A percentile compares a stretch with the other conserved stretches of the same genome.
These are phyloP conservation scores for Hycleus phaleratus DNA, from an alignment of 1,140 invertebrate species.

Conservation along the genomic window DNA sequence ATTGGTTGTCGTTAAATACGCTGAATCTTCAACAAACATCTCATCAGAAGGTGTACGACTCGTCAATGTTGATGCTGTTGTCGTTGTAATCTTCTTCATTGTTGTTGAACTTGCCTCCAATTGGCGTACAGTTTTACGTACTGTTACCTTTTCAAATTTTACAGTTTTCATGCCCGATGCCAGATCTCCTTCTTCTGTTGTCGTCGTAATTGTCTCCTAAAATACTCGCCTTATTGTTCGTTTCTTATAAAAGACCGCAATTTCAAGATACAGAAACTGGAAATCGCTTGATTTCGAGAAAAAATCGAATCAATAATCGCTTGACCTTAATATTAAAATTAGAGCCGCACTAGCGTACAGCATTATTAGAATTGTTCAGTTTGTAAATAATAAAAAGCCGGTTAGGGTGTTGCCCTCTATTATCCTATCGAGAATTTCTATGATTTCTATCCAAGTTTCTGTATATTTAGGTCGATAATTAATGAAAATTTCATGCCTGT, in stretches of 20 bases:
- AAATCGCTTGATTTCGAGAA: too few relatives aligned
- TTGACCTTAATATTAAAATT: too few relatives aligned
- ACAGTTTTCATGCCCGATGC: conserved; percentile 52
- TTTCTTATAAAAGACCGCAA: not conserved
- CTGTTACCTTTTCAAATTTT: conserved; percentile 59
- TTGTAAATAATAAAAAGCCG: too few relatives aligned
- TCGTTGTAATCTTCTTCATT: not conserved
- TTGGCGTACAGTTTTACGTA: conserved; percentile 49
- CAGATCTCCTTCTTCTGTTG: conserved; percentile 56
- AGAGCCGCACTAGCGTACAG: too few relatives aligned
- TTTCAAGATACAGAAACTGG: too few relatives aligned
- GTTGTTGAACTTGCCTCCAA: conserved; percentile 26
- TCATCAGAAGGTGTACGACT: conserved; percentile 52
- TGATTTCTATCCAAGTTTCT: too few relatives aligned
- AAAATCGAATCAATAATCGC: too few relatives aligned
- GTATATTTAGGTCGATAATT: too few relatives aligned
- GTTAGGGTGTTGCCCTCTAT: too few relatives aligned
- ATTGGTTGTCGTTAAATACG: conserved; percentile 48
- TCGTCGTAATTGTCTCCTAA: conserved; percentile 50
- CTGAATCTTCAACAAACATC: conserved; percentile 46
- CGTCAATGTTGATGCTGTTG: conserved; percentile 11
- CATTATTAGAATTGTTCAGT: too few relatives aligned
- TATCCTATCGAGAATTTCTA: too few relatives aligned
- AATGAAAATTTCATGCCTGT: conserved; percentile 16
- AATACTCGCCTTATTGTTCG: conserved; percentile 17